These are phyloP conservation scores for Bucorvus abyssinicus DNA, from an alignment of 2,797 vertebrate genomes.

Conservation along the genomic window DNA sequence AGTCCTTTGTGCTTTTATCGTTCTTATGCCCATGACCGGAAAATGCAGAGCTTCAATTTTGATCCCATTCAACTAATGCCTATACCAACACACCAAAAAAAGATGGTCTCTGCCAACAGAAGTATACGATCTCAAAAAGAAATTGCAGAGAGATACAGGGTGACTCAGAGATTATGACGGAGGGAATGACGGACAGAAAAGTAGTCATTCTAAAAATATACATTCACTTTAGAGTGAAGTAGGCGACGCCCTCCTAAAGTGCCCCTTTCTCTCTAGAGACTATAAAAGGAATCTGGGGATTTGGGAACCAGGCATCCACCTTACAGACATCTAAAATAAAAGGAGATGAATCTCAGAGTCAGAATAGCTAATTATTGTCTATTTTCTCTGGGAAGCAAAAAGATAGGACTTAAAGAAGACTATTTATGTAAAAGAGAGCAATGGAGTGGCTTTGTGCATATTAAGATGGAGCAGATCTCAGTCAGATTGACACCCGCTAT, in stretches of 20 bases:
- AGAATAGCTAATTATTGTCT: background rate
- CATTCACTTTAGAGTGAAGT: background rate
- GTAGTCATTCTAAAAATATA: background rate
- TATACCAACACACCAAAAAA: conserved; percentile 3
- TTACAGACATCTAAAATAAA: background rate
- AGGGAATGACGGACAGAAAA: background rate
- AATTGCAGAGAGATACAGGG: background rate
- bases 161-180: background rate
- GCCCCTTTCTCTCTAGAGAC: background rate
- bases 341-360: background rate
- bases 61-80: background rate
- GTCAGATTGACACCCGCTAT: background rate
- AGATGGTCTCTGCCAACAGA: background rate
- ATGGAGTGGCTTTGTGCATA: background rate
- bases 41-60: conserved; percentile 19
- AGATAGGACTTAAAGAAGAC: background rate
- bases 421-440: background rate
- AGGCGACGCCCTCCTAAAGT: background rate
- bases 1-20: conserved; percentile 11
- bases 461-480: background rate
- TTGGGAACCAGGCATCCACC: background rate
- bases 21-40: conserved; percentile 1
- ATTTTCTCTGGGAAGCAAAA: background rate
- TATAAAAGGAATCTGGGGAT: background rate
- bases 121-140: background rate